Evolutionary conservation across 2,888 invertebrate species (phyloP), one percentile per base, ranked within the genome.

Genomic region (Tromatobia lineatoria): DNA sequence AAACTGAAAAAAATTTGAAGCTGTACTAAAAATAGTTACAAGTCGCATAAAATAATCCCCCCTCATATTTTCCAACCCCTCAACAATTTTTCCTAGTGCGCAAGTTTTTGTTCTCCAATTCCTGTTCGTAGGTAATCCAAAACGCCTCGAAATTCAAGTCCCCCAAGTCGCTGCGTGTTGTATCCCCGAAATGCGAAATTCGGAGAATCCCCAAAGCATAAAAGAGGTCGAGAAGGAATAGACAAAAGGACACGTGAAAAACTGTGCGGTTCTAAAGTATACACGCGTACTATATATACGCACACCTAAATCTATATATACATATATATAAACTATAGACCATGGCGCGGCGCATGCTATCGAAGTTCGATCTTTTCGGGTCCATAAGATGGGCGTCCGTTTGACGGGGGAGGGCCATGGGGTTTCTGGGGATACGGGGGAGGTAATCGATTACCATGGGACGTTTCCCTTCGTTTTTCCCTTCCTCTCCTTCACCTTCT

Each of bases 381-480:
- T 80, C 69, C 80, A 54, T 70, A 47, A 80, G 83, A 83, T 80
- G 83, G 83, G 83, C 83, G 57, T 42, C 77, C 69, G 75, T 79
- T 38, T 80, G 79, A 80, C 77, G 77, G 80, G 80, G 80, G 80
- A 83, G 83, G 83, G 67, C 83, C 83, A 80, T 80, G 75, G 83
- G 83, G 80, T 83, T 83, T 80, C 76, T 34, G 52, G 67, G 70
- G 73, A 80, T 76, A 77, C 52, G 80, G 79, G 83, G 77, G 80
- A 83, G 85, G 85, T 86, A 87, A 87, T 86, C 87, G 87, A 87
- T 87, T 87, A 83, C 87, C 84, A 81, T 85, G 86, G 82, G 81
- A 87, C 86, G 78, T 85, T 87, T 86, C 79, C 86, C 80, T 85
- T 83, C 85, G 85, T 85, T 82, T 82, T 86, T 85, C 85, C 80